Evolutionary conservation across 1,140 invertebrate genomes (phyloP).

Genomic region (Tetramorium parvispinum): DNA sequence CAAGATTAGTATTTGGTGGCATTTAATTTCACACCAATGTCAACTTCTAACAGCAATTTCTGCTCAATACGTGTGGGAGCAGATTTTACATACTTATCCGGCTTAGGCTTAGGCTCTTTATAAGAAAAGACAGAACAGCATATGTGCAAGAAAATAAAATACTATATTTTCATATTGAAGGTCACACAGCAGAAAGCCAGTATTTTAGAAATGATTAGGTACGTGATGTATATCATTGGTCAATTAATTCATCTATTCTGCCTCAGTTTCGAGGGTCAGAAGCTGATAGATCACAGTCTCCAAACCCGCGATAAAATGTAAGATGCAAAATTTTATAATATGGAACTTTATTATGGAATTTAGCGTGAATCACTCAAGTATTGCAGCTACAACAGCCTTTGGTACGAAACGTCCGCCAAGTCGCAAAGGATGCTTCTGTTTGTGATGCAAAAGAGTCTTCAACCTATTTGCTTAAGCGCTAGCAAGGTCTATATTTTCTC

Average conservation of each 20-base stretch:
- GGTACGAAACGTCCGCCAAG: constrained; percentile 22
- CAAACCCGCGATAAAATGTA: constrained; percentile 51
- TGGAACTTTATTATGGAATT: not conserved
- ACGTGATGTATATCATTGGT: constrained; percentile 34
- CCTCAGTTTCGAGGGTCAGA: constrained; percentile 65
- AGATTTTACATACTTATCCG: too few species aligned
- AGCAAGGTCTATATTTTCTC: constrained; percentile 35
- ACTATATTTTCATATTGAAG: not conserved
- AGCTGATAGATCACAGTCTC: constrained; percentile 67
- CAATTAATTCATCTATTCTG: constrained; percentile 66
- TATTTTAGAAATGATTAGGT: constrained; percentile 1
- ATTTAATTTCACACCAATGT: too few species aligned
- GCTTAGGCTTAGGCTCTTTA: too few species aligned
- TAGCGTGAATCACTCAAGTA: not conserved
- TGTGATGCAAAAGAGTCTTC: constrained; percentile 29
- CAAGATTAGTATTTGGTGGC: too few species aligned
- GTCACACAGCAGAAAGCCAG: not conserved
- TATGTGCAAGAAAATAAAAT: not conserved
- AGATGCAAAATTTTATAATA: constrained; percentile 18
- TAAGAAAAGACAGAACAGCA: not conserved
- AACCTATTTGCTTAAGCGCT: constrained; percentile 27
- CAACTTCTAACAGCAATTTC: too few species aligned
- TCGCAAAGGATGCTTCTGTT: constrained; percentile 17
- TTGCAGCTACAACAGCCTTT: constrained; percentile 36
- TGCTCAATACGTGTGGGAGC: too few species aligned